Evolutionary conservation across 1,140 invertebrate genomes (phyloP), one percentile per base, ranked within the genome.

Genomic region (Drosophila busckii): DNA sequence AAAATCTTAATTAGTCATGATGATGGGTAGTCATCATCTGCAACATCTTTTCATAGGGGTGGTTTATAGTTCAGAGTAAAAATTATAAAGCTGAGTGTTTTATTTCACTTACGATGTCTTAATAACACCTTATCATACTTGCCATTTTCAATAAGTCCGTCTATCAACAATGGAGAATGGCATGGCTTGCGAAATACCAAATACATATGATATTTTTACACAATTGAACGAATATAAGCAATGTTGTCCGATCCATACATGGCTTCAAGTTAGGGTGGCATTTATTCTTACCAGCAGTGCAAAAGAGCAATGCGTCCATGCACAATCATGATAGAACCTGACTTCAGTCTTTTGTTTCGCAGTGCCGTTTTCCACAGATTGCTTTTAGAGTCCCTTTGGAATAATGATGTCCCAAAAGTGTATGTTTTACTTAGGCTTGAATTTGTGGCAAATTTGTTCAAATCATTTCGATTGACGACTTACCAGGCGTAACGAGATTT

Each of bases 401-500:
- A 37, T 23, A 28, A 28, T 56, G 20, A 29, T 34, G 23, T 50
- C 52, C 10, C 34, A 38, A 41, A 48, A 37, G 20, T 41, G 29
- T 49, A 20, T 58, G 46, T 34, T 45, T 20, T 56, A 32, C 44
- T 63, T 52, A 55, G 38, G 37, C 42, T 42, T 48, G 32, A 50
- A 55, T 44, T 65, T 70, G 70, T 69, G 65, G 54, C 54, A 60
- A 70, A 76, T 75, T 69, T 75, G 60, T 53, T 65, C 29, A 48
- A 60, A 61, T 71, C 55, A 73, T 26, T 25, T 35, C 22, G 42
- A 67, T 62, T 38, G 16, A 56, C n/a, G 19, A 22, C 13, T 28
- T 12, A 22, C 31, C 0, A 25, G 23, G 41, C 28, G 12, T 23
- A 41, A 34, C 23, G n/a, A 42, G 25, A 26, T 37, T 12, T 37